Evolutionary conservation across 2,888 invertebrate species (phyloP), one percentile per base, ranked within the genome.

Genomic region (Chesias legatella): DNA sequence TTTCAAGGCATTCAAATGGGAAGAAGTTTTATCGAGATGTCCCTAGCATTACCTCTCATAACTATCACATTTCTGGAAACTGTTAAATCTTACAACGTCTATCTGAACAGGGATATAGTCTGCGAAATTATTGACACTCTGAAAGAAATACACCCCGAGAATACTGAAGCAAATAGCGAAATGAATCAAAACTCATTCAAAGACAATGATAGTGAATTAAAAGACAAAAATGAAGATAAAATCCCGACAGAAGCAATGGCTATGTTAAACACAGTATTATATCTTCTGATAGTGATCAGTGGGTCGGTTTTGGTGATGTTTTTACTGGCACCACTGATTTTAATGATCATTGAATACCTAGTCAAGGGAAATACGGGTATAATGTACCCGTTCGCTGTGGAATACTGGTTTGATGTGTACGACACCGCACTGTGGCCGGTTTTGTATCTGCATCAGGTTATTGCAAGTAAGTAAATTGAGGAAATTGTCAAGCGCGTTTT

Each of bases 361-460:
- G 58, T 33, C 6, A 67, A 51, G 0, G 76, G 74, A 0, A 46
- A 51, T 4, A 47, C 60, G 1, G 56, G 61, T 2, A 48, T 73
- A 3, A 60, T 56, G 5, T 67, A 78, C 36, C 80, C 82, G 0
- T 83, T 59, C 43, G 25, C 48, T 7, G 69, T 73, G 0, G 72
- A 70, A 29, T 82, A 79, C 34, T 74, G 65, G 40, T 74, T 76
- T 31, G 72, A 82, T 49, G 60, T 61, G 1, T 67, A 66, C 25
- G 48, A 61, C 0, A 44, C 55, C 9, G 9, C 35, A 0, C 45
- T 58, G 9, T 78, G 74, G 77, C 62, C 60, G 1, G 36, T 71
- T n/a, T 53, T 73, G 5, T 79, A 80, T 41, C 27, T 72, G 6
- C 73, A 73, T 57, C 79, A 79, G 37, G 65, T 71, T 53, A 58